These are phyloP conservation scores for Phalacrocorax brasilianus DNA, from an alignment of 2,113 vertebrate genomes.

Conservation along the genomic window DNA sequence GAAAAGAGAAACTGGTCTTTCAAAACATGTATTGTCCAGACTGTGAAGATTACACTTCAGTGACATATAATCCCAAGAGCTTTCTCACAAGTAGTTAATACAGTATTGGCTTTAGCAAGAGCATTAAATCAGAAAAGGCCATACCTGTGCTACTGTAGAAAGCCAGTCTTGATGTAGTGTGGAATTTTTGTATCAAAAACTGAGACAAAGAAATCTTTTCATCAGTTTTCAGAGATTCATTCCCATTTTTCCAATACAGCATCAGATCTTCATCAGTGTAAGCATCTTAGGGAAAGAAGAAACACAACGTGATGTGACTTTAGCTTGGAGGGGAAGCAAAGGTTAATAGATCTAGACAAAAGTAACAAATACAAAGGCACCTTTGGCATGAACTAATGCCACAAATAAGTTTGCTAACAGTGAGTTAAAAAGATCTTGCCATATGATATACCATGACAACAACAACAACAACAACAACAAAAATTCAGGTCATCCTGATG, in stretches of 20 bases:
- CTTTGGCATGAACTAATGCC: neutral
- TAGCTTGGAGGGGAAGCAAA: neutral
- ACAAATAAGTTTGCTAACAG: neutral
- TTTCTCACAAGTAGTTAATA: neutral
- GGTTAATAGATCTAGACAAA: neutral
- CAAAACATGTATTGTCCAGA: neutral
- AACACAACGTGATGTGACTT: neutral
- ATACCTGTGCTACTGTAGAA: slow-evolving; percentile 98
- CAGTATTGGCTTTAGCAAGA: neutral
- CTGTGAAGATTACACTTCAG: neutral
- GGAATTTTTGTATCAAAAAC: slow-evolving; percentile 96
- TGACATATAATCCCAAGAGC: neutral
- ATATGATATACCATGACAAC: neutral
- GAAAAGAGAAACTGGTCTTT: neutral
- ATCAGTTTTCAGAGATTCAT: slow-evolving; percentile 91
- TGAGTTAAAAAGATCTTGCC: neutral
- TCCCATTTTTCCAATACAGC: slow-evolving; percentile 96
- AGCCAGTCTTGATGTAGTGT: slow-evolving; percentile 91
- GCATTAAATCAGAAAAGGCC: neutral
- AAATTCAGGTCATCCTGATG: neutral
- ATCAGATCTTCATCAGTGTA: slow-evolving; percentile 97
- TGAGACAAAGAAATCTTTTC: slow-evolving; percentile 94
- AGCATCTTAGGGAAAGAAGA: slow-evolving; percentile 79
- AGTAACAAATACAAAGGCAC: neutral
- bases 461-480: neutral